phyloP scores from a whole-genome alignment of 2,888 invertebrate genomes.

The Caradrina clavipalpis region DNA sequence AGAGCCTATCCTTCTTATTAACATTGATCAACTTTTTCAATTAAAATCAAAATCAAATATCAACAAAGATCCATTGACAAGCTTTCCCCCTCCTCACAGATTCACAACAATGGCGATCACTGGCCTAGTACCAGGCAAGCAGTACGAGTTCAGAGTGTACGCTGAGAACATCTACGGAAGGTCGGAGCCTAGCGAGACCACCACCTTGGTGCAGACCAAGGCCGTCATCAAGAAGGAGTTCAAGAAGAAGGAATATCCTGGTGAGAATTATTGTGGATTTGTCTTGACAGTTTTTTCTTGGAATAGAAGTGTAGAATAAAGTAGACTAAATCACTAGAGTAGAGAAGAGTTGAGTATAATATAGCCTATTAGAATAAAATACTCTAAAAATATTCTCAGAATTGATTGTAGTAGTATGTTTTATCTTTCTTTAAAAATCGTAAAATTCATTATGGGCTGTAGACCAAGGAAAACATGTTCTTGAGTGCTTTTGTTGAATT shows the following conservation, averaged over 20 bases:
- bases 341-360: background rate
- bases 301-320: background rate
- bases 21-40: too few relatives aligned
- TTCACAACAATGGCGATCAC: slow-evolving; percentile 98
- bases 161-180: slow-evolving; percentile 99
- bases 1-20: too few relatives aligned
- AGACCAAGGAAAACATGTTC: too few relatives aligned
- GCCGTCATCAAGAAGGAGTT: slow-evolving; percentile 95
- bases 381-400: too few relatives aligned
- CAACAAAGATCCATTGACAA: too few relatives aligned
- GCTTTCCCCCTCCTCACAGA: slow-evolving; percentile 77
- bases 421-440: too few relatives aligned
- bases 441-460: too few relatives aligned
- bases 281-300: background rate
- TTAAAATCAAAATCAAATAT: too few relatives aligned
- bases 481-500: background rate
- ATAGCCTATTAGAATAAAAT: background rate
- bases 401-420: too few relatives aligned
- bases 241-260: slow-evolving; percentile 95
- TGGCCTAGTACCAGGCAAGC: slow-evolving; percentile 96
- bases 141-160: slow-evolving; percentile 99
- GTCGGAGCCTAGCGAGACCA: slow-evolving; percentile 98
- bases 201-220: slow-evolving; percentile 95
- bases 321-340: background rate
- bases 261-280: slow-evolving; percentile 69